Percentiles rank a stretch among this genome's conserved stretches.
phyloP scores from a whole-genome alignment of 1,140 invertebrate species.

The Sarcophaga bullata region DNA sequence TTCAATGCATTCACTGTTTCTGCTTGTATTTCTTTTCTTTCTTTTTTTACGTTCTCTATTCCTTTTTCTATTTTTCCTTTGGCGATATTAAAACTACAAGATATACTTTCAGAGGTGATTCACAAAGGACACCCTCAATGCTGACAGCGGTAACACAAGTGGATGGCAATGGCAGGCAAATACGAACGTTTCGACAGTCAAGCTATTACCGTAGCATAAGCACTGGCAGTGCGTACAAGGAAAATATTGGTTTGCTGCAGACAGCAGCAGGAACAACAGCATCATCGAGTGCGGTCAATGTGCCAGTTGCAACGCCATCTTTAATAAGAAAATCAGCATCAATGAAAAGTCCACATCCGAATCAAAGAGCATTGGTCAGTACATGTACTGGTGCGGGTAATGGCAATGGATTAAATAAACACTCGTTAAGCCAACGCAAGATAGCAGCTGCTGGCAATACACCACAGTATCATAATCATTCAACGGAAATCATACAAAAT shows the following conservation, averaged over 20 bases:
- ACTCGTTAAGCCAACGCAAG: background rate
- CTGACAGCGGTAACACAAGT: slow-evolving; percentile 62
- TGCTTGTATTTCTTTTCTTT: too few relatives aligned
- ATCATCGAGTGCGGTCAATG: background rate
- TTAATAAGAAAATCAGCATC: slow-evolving; percentile 55
- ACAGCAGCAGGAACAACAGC: slow-evolving; percentile 43
- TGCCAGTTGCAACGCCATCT: slow-evolving; percentile 47
- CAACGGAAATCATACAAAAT: slow-evolving; percentile 24
- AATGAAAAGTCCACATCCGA: slow-evolving; percentile 52
- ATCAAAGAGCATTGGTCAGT: slow-evolving; percentile 39
- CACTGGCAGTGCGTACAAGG: slow-evolving; percentile 55
- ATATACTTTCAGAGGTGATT: slow-evolving; percentile 55
- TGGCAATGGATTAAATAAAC: background rate
- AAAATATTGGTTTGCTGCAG: slow-evolving; percentile 57
- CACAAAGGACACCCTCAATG: slow-evolving; percentile 62
- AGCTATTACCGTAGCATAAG: slow-evolving; percentile 60
- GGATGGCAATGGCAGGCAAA: slow-evolving; percentile 52
- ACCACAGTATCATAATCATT: slow-evolving; percentile 25
- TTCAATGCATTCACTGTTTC: too few relatives aligned
- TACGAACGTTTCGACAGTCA: slow-evolving; percentile 58
- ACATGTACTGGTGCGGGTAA: background rate
- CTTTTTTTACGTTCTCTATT: slow-evolving; percentile 41
- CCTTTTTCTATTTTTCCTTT: background rate
- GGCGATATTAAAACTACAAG: background rate
- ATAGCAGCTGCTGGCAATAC: background rate